These are phyloP conservation scores for Hydrotaea cyrtoneurina DNA, from an alignment of 2,888 invertebrate genomes.

Conservation along the genomic window DNA sequence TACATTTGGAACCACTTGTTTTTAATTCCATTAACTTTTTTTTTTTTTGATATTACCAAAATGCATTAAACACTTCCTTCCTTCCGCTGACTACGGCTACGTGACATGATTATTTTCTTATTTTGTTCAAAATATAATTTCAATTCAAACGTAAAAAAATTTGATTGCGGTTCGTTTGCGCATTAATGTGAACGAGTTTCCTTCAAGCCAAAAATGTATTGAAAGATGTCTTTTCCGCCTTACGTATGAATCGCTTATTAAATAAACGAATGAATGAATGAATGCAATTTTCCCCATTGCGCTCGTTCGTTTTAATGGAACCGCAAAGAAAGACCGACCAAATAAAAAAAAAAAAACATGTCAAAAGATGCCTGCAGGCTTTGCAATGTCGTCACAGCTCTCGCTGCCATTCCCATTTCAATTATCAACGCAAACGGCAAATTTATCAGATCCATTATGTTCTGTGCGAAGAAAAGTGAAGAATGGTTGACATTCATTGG, in stretches of 20 bases:
- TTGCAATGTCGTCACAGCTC: slow-evolving; percentile 23
- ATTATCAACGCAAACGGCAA: background rate
- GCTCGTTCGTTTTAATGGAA: background rate
- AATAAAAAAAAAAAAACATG: background rate
- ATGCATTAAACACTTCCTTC: background rate
- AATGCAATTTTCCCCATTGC: background rate
- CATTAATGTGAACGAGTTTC: no score
- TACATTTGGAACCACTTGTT: no score
- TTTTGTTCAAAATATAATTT: no score
- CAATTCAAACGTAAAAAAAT: no score
- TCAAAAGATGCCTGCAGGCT: slow-evolving; percentile 26
- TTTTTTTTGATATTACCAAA: background rate
- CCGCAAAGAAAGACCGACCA: background rate
- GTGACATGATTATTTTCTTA: no score
- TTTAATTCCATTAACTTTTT: no score
- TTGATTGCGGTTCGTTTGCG: no score
- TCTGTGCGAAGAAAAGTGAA: background rate
- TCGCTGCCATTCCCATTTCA: background rate
- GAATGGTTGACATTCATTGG: background rate
- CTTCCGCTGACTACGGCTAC: no score
- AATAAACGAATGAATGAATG: background rate
- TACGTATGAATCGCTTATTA: no score
- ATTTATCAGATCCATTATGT: slow-evolving; percentile 9
- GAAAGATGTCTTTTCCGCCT: no score
- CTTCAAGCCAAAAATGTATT: no score